Conservation (phyloP, 1,140 invertebrate species). For the Cyclargus thomasi region DNA sequence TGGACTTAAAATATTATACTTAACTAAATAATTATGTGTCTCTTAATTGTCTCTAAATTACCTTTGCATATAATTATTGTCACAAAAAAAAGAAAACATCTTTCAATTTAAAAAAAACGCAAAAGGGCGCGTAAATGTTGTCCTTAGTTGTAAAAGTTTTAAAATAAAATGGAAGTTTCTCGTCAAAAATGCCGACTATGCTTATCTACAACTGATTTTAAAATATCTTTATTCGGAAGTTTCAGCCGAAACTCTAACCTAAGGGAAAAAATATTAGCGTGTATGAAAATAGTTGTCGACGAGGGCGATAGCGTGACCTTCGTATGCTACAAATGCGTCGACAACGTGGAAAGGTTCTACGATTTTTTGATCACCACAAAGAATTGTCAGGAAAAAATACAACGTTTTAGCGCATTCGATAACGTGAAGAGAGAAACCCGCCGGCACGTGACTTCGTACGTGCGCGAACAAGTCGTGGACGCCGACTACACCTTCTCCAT, state of each 20-base stretch:
- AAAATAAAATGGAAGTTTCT: conserved; percentile 52
- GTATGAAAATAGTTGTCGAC: conserved; percentile 53
- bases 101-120: too few species aligned
- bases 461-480: conserved; percentile 49
- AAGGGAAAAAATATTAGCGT: conserved; percentile 56
- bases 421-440: conserved; percentile 26
- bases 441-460: conserved; percentile 49
- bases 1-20: too few species aligned
- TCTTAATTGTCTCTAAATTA: not conserved
- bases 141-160: too few species aligned
- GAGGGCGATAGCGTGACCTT: conserved; percentile 45
- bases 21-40: not conserved
- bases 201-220: conserved; percentile 57
- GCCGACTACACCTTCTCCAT: conserved; percentile 59
- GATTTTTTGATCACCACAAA: conserved; percentile 51
- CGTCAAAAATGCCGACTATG: conserved; percentile 55
- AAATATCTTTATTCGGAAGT: conserved; percentile 50
- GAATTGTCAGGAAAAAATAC: conserved; percentile 44
- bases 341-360: conserved; percentile 56
- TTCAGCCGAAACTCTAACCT: conserved; percentile 50
- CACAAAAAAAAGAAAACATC: too few species aligned
- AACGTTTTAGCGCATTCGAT: conserved; percentile 23
- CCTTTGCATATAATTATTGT: too few species aligned
- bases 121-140: too few species aligned
- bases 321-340: conserved; percentile 61